A percentile compares a stretch with the other conserved stretches of the same genome.
Evolutionary conservation across 2,797 vertebrate genomes (phyloP).

Genomic region (Enteromius afrohamiltoni): DNA sequence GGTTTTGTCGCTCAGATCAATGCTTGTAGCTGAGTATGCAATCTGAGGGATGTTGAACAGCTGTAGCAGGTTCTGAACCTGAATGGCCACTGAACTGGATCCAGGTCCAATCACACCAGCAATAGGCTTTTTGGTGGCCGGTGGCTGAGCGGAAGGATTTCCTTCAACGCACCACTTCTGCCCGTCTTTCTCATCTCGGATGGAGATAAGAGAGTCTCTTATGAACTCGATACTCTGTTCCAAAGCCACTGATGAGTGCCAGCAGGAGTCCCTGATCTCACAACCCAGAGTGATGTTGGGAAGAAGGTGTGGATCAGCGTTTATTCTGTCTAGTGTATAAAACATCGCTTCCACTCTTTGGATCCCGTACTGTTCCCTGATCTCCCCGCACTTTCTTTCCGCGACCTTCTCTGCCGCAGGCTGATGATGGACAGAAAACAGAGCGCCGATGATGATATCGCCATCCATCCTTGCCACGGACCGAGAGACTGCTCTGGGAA

Average conservation of each 20-base stretch:
- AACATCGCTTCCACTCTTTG: conserved; percentile 99
- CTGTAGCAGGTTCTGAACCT: conserved; percentile 96
- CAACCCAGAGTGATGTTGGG: conserved; percentile 97
- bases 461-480: conserved; percentile 96
- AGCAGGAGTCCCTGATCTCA: conserved; percentile 97
- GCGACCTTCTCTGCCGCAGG: conserved; percentile 93
- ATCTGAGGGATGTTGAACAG: conserved; percentile 99
- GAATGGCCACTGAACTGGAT: conserved; percentile 98
- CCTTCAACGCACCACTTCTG: conserved; percentile 89
- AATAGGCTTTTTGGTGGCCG: conserved; percentile 91
- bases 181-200: conserved; percentile 90
- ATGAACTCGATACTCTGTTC: conserved; percentile 99
- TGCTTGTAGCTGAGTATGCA: conserved; percentile 97
- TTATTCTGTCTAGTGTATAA: conserved; percentile 94
- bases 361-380: conserved; percentile 97
- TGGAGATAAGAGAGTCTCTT: conserved; percentile 95
- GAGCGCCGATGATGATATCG: conserved; percentile 95
- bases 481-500: conserved; percentile 83
- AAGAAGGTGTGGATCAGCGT: conserved; percentile 88
- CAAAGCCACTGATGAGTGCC: conserved; percentile 96
- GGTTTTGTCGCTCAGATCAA: conserved; percentile 97
- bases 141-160: conserved; percentile 76
- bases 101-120: conserved; percentile 97
- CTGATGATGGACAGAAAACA: conserved; percentile 97
- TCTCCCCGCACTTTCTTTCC: conserved; percentile 94